Evolutionary conservation across 2,113 vertebrate genomes (phyloP), one percentile per base, ranked within the genome.

Genomic region (Aix galericulata): DNA sequence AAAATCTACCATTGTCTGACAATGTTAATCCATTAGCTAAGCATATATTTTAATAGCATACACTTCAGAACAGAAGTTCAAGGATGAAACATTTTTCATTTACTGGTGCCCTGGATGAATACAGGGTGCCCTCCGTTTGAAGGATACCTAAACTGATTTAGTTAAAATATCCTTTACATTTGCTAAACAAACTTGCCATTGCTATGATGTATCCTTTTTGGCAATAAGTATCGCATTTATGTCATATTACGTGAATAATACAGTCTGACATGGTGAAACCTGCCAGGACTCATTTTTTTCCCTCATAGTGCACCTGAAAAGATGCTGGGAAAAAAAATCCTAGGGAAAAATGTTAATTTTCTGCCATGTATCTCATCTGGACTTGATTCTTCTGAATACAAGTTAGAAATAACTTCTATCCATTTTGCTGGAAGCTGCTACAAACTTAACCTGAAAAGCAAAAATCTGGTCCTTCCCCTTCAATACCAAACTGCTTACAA

Each of bases 391-490:
- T 83, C 59, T 25, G 40, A 62, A 44, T 55, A 44, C 13, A 50
- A 31, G 18, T 59, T 46, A n/a, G 22, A 38, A 78, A 58, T 38
- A 80, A 27, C 27, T 85, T 76, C 21, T 46, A 82, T 21, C 38
- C 21, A 13, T 81, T 78, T 76, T 90, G 67, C 80, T 91, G 15
- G 60, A 85, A 95, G 76, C 38, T 87, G 82, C 60, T 44, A 22
- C 20, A 67, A 67, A 67, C 81, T 38, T 83, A 93, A 74, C 63
- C 79, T 90, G 93, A 95, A 96, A 89, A 90, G 56, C 18, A 91
- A 74, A 78, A 94, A 94, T 93, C 83, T 95, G 58, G 60, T 87
- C 67, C 66, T 91, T 95, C 72, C 77, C 50, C 72, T 95, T 78
- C 73, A 64, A 46, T 95, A 86, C 92, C 75, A 92, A 94, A 91